Evolutionary conservation across 2,888 invertebrate species (phyloP).

Genomic region (Cheilosia impressa): DNA sequence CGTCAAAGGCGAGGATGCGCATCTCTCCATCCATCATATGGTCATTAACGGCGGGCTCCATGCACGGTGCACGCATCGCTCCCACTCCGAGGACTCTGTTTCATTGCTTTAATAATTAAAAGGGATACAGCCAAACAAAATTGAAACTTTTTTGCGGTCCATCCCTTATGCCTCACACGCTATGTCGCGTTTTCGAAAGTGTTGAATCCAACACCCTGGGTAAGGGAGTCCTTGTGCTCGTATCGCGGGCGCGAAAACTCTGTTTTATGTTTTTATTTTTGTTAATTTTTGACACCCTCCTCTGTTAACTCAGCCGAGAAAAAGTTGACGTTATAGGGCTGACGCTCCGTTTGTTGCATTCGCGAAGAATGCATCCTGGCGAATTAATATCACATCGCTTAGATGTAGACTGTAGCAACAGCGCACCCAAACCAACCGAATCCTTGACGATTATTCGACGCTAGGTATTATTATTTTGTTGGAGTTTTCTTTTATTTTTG

Average conservation of each 20-base stretch:
- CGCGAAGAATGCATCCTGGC: conserved; percentile 67
- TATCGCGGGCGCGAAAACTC: conserved; percentile 39
- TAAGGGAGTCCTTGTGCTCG: conserved; percentile 29
- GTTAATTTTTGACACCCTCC: conserved; percentile 66
- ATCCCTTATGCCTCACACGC: conserved; percentile 53
- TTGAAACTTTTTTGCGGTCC: conserved; percentile 25
- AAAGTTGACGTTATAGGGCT: conserved; percentile 52
- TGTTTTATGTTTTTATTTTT: conserved; percentile 38
- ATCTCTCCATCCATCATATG: conserved; percentile 19
- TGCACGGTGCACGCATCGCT: not conserved
- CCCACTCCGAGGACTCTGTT: conserved; percentile 33
- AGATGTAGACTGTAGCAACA: conserved; percentile 26
- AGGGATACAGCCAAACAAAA: conserved; percentile 31
- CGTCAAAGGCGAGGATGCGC: conserved; percentile 45
- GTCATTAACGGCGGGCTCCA: conserved; percentile 31
- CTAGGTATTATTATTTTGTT: conserved; percentile 52
- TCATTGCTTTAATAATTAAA: conserved; percentile 63
- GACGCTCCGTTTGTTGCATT: conserved; percentile 59
- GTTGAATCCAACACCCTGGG: conserved; percentile 70
- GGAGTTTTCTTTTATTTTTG: conserved; percentile 65
- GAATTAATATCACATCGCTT: conserved; percentile 73
- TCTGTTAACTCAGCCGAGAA: conserved; percentile 71
- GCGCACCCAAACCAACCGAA: not conserved
- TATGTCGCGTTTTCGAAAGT: conserved; percentile 72
- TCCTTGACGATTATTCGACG: conserved; percentile 38